A percentile compares a stretch with the other conserved stretches of the same genome.
Conservation (phyloP, 2,797 vertebrate species). For the Etheostoma perlongum region DNA sequence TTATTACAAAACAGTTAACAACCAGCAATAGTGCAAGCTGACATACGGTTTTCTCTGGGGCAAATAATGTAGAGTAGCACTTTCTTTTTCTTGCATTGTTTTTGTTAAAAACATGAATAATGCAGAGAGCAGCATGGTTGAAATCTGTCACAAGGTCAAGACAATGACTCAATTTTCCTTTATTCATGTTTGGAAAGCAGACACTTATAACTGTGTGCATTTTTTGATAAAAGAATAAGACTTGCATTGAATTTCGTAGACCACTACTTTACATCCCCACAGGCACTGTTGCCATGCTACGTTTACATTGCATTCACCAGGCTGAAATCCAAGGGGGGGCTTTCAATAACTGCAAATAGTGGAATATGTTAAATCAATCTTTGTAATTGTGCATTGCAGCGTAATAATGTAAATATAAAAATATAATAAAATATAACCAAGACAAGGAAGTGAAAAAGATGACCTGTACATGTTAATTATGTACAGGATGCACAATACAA, state of each 20-base stretch:
- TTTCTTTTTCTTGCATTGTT: conserved; percentile 13
- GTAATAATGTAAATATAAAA: neutral
- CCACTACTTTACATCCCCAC: neutral
- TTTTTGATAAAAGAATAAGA: conserved; percentile 51
- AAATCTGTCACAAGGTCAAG: conserved; percentile 45
- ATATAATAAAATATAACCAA: neutral
- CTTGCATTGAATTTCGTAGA: conserved; percentile 22
- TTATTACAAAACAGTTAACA: neutral
- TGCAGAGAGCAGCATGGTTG: conserved; percentile 29
- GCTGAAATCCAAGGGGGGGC: neutral
- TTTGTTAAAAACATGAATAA: conserved; percentile 51
- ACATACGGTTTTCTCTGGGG: neutral
- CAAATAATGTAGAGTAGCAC: neutral
- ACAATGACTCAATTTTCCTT: conserved; percentile 49
- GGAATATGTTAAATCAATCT: conserved; percentile 36
- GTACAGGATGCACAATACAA: neutral
- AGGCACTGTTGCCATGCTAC: conserved; percentile 11
- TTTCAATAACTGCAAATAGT: conserved; percentile 38
- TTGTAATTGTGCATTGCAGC: conserved; percentile 19
- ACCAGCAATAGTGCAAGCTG: neutral
- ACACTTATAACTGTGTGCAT: conserved; percentile 41
- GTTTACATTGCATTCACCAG: conserved; percentile 20
- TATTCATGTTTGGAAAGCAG: conserved; percentile 49
- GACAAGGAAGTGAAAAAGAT: neutral
- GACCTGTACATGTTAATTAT: neutral